Evolutionary conservation across 2,888 invertebrate genomes (phyloP), one percentile per base, ranked within the genome.

Genomic region (Azorinus chamasolen): DNA sequence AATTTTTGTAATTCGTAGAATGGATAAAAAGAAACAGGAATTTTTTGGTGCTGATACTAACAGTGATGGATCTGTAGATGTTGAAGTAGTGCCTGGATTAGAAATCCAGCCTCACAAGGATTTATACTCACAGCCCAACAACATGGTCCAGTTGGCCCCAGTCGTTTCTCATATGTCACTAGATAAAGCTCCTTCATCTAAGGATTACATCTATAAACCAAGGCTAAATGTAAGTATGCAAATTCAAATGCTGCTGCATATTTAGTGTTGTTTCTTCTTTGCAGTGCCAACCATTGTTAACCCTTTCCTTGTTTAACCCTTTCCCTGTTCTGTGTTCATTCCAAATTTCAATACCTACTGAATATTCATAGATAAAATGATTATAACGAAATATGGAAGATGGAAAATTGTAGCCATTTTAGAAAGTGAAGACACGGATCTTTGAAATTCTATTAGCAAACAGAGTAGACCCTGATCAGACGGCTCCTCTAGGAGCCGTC

Each of bases 1-100:
- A 46, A 88, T 90, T 62, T 86, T 88, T 66, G 81, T 90, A 37
- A 87, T 89, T 74, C 79, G 85, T 37, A 71, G 87, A 63, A 76
- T 87, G 77, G 90, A 91, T 68, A 77, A 69, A 65, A 75, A 77
- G 64, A 85, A 85, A 46, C 71, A 66, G 70, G 72, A 79, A 24
- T 76, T 64, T 41, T 71, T 76, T 53, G 69, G 72, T 12, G 68
- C 59, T 10, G 79, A 79, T 59, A 53, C 64, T 16, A 70, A 76
- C 24, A 76, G 79, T 55, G 72, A 70, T 32, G 59, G 58, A 22
- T 81, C 77, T 0, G 54, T 51, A 0, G 81, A 81, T 20, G 73
- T 58, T 5, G 73, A 76, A 22, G 74, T 71, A 16, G 77, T 71
- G n/a, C 77, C 77, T 12, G 77, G 74, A 12, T 22, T 77, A 37